Evolutionary conservation across 2,888 invertebrate species (phyloP).

Genomic region (Xanthia togata): DNA sequence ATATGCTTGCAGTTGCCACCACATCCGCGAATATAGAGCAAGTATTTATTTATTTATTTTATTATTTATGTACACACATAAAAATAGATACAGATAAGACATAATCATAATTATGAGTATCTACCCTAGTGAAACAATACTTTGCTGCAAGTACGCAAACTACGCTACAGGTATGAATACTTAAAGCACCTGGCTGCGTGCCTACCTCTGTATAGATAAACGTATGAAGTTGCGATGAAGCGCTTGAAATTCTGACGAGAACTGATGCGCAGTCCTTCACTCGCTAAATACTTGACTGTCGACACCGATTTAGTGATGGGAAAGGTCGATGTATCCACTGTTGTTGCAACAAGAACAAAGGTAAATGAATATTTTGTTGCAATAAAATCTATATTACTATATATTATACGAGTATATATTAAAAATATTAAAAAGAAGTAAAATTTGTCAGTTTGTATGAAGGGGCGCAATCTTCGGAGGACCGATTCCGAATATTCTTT

Average conservation of each 20-base stretch:
- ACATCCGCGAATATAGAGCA: not conserved
- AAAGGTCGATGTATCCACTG: not conserved
- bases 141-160: not conserved
- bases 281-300: constrained; percentile 44
- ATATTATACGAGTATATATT: too few relatives aligned
- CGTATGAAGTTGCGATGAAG: constrained; percentile 48
- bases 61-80: too few relatives aligned
- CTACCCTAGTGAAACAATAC: not conserved
- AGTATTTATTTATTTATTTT: too few relatives aligned
- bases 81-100: too few relatives aligned
- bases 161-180: not conserved
- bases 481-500: too few relatives aligned
- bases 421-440: too few relatives aligned
- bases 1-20: not conserved
- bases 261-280: constrained; percentile 35
- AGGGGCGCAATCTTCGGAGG: too few relatives aligned
- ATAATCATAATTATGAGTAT: too few relatives aligned
- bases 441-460: too few relatives aligned
- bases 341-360: not conserved
- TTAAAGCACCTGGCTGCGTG: not conserved
- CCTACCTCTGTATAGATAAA: constrained; percentile 7
- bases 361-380: not conserved
- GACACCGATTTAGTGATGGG: constrained; percentile 24
- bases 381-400: not conserved
- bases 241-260: constrained; percentile 57